Percentiles rank a stretch among this genome's conserved stretches.
These are phyloP conservation scores for Fulica atra DNA, from an alignment of 2,113 vertebrate genomes.

Conservation along the genomic window DNA sequence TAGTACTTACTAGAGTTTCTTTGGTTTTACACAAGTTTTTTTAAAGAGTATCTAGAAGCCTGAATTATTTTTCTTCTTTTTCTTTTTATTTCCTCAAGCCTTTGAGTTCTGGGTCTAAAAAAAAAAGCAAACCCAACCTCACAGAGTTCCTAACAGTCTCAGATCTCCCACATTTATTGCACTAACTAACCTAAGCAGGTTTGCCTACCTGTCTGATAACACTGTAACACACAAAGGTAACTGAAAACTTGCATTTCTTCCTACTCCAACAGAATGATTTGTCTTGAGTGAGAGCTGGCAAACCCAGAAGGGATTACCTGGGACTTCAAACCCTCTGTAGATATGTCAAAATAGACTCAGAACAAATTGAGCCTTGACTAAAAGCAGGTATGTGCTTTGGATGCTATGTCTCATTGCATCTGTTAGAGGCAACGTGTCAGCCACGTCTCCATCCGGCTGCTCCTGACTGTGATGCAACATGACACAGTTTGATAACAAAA, in stretches of 20 bases:
- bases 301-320: slow-evolving; percentile 57
- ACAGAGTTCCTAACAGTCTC: background rate
- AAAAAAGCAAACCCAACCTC: background rate
- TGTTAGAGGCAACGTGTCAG: slow-evolving; percentile 24
- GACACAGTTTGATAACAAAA: slow-evolving; percentile 64
- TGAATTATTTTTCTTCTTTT: background rate
- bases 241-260: slow-evolving; percentile 12
- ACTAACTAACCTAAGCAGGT: background rate
- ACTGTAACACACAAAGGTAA: background rate
- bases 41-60: background rate
- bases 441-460: slow-evolving; percentile 14
- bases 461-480: slow-evolving; percentile 56
- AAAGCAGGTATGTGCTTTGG: slow-evolving; percentile 35
- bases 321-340: background rate
- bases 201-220: background rate
- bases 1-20: background rate
- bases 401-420: slow-evolving; percentile 25
- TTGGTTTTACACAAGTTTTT: background rate
- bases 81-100: background rate
- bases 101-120: background rate
- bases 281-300: slow-evolving; percentile 13
- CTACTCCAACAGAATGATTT: slow-evolving; percentile 11
- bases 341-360: slow-evolving; percentile 28
- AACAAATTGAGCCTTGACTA: slow-evolving; percentile 57
- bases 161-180: background rate